phyloP scores from a whole-genome alignment of 2,113 vertebrate genomes.

The Tichodroma muraria region DNA sequence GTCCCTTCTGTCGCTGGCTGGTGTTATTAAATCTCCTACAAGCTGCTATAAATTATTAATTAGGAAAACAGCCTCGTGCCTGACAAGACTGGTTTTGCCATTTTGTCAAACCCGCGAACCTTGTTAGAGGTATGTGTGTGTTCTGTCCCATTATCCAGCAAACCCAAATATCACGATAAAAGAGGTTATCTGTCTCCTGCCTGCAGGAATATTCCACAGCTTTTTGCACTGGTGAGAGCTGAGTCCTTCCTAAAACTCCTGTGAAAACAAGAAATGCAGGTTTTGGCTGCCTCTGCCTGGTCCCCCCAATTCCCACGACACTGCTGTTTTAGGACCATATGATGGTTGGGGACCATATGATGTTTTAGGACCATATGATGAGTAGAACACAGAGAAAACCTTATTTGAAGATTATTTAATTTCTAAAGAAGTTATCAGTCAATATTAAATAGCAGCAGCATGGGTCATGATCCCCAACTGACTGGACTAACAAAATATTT shows the following conservation, averaged over 20 bases:
- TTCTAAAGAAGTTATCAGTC: neutral
- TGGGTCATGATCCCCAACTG: neutral
- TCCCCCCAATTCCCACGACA: too few relatives aligned
- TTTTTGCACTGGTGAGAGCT: neutral
- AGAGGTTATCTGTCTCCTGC: neutral
- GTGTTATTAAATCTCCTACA: neutral
- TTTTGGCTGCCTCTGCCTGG: neutral
- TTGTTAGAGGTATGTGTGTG: neutral
- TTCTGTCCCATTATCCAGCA: neutral
- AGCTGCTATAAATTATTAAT: neutral
- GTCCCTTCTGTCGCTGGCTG: neutral
- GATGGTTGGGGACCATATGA: rapidly evolving
- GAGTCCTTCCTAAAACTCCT: neutral
- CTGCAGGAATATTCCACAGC: neutral
- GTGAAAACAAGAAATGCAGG: neutral
- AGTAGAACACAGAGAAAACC: neutral
- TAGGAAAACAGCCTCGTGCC: neutral
- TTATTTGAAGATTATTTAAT: neutral
- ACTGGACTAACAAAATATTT: neutral
- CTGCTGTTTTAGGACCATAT: neutral
- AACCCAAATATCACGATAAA: neutral
- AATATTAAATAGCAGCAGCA: neutral
- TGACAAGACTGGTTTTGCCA: neutral
- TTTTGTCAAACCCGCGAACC: neutral
- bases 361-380: rapidly evolving